These are phyloP conservation scores for Elephas maximus DNA, from an alignment of 2,113 vertebrate genomes.

Conservation along the genomic window DNA sequence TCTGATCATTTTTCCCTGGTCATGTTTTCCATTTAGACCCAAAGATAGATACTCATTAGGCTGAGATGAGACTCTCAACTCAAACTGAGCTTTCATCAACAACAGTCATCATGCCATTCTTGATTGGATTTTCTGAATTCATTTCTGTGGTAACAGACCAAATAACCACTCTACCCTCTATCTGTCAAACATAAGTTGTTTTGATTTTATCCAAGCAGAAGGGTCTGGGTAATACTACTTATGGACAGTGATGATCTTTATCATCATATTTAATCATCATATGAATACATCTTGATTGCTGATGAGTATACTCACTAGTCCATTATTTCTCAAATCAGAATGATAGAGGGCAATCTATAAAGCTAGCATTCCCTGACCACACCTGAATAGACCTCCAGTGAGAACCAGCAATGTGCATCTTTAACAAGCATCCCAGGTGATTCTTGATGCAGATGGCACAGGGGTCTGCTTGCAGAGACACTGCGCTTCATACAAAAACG, in stretches of 20 bases:
- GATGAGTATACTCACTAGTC: not conserved
- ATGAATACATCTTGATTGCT: not conserved
- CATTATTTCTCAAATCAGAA: not conserved
- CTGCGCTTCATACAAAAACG: not conserved
- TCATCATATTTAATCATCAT: not conserved
- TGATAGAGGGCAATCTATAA: not conserved
- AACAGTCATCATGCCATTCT: not conserved
- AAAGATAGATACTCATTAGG: not conserved
- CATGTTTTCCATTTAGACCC: not conserved
- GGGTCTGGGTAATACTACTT: not conserved
- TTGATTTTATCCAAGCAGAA: not conserved
- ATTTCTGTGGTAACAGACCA: conserved; percentile 6
- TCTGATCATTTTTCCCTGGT: not conserved
- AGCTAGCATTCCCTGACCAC: not conserved
- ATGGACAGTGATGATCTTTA: not conserved
- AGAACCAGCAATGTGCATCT: not conserved
- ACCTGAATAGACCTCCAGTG: not conserved
- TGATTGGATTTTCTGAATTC: not conserved
- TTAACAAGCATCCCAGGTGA: not conserved
- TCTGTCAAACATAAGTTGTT: not conserved
- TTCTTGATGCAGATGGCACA: not conserved
- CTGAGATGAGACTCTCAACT: not conserved
- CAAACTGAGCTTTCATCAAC: not conserved
- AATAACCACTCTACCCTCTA: not conserved
- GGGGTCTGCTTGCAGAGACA: not conserved